Percentiles rank a stretch among this genome's conserved stretches.
Evolutionary conservation across 2,888 invertebrate species (phyloP).

Genomic region (Selenia dentaria): DNA sequence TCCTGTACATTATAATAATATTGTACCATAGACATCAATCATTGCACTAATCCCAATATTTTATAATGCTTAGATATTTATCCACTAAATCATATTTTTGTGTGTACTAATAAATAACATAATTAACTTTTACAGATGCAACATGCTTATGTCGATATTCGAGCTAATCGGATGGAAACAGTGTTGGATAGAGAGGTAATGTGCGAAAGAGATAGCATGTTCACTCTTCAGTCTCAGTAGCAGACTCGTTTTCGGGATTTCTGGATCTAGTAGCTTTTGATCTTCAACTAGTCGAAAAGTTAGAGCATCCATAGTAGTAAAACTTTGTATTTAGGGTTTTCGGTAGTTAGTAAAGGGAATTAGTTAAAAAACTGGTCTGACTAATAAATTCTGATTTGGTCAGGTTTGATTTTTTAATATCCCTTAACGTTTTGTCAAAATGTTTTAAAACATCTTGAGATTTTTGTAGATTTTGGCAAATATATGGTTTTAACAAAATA

Average conservation of each 20-base stretch:
- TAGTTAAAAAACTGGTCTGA: no score
- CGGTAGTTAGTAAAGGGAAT: no score
- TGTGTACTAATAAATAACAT: conserved; percentile 57
- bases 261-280: conserved; percentile 30
- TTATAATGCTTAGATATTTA: not conserved
- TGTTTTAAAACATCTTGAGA: no score
- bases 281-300: conserved; percentile 3
- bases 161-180: conserved; percentile 85
- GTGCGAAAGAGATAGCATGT: conserved; percentile 80
- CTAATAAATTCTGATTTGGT: no score
- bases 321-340: no score
- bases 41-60: not conserved
- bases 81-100: not conserved
- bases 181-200: conserved; percentile 86
- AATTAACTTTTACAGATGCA: conserved; percentile 81
- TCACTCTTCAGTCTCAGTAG: conserved; percentile 9
- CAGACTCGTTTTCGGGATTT: conserved; percentile 22
- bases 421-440: no score
- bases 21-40: not conserved
- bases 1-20: no score
- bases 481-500: no score
- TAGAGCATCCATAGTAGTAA: no score
- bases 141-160: conserved; percentile 84
- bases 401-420: no score
- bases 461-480: no score